phyloP scores from a whole-genome alignment of 2,113 vertebrate genomes.

The Aspiorhynchus laticeps region DNA sequence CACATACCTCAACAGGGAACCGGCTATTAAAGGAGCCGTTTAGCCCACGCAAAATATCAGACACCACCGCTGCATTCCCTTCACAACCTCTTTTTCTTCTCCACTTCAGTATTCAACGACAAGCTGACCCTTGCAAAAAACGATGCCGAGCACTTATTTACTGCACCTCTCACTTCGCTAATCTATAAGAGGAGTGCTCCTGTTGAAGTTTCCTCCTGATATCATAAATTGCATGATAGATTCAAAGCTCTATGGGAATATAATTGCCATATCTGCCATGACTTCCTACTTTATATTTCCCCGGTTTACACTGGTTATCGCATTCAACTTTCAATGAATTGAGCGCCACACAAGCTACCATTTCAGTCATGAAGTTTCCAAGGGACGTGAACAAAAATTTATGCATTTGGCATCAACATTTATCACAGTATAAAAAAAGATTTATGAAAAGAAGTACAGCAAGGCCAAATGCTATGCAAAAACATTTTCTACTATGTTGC shows the following conservation, averaged over 20 bases:
- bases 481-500: conserved; percentile 62
- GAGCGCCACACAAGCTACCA: conserved; percentile 16
- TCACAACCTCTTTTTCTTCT: conserved; percentile 55
- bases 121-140: conserved; percentile 63
- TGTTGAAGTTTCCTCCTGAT: conserved; percentile 64
- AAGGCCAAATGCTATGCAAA: conserved; percentile 81
- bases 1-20: conserved; percentile 96
- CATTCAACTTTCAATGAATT: conserved; percentile 46
- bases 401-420: conserved; percentile 73
- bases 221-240: conserved; percentile 81
- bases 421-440: conserved; percentile 55
- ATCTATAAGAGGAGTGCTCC: conserved; percentile 55
- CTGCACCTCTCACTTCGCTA: conserved; percentile 72
- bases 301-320: conserved; percentile 71
- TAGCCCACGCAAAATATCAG: conserved; percentile 77
- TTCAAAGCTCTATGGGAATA: conserved; percentile 81
- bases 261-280: conserved; percentile 84
- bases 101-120: conserved; percentile 68
- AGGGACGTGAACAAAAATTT: conserved; percentile 37
- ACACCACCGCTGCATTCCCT: neutral
- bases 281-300: conserved; percentile 82
- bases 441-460: conserved; percentile 59
- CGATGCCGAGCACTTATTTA: conserved; percentile 73
- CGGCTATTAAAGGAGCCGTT: conserved; percentile 87
- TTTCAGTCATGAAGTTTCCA: conserved; percentile 33